phyloP scores from a whole-genome alignment of 2,113 vertebrate genomes.

The Gambusia affinis region DNA sequence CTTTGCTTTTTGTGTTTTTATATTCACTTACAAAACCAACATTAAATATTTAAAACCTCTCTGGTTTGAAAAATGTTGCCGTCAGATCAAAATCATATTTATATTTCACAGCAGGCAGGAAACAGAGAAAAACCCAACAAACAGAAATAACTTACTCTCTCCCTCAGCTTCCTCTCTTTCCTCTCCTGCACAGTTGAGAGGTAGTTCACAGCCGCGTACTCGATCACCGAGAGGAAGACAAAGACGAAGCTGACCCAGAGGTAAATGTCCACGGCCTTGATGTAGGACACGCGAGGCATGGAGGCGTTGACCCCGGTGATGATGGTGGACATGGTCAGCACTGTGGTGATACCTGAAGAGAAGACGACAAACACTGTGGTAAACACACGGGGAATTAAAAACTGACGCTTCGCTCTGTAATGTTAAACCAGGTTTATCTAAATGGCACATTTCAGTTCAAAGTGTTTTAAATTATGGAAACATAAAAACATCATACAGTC shows the following conservation, averaged over 20 bases:
- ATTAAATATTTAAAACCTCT: no score
- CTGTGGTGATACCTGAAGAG: constrained; percentile 83
- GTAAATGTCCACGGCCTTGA: constrained; percentile 97
- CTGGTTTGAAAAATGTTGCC: no score
- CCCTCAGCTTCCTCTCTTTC: constrained; percentile 82
- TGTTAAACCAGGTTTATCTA: no score
- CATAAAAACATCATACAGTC: no score
- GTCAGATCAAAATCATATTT: no score
- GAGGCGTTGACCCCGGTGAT: constrained; percentile 96
- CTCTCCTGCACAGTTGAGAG: constrained; percentile 84
- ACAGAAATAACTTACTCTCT: constrained; percentile 72
- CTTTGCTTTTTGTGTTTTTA: no score
- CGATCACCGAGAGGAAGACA: constrained; percentile 96
- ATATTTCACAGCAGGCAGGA: no score
- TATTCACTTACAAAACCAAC: no score
- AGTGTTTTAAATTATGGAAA: no score
- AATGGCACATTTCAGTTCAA: no score
- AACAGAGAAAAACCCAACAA: neutral
- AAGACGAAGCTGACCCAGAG: constrained; percentile 99
- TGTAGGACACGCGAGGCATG: constrained; percentile 97
- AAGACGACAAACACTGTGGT: constrained; percentile 15
- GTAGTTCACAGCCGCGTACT: constrained; percentile 89
- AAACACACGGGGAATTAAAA: neutral
- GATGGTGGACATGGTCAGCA: constrained; percentile 86
- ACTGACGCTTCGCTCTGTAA: no score